phyloP scores from a whole-genome alignment of 2,113 vertebrate species.

The Hiodon alosoides region DNA sequence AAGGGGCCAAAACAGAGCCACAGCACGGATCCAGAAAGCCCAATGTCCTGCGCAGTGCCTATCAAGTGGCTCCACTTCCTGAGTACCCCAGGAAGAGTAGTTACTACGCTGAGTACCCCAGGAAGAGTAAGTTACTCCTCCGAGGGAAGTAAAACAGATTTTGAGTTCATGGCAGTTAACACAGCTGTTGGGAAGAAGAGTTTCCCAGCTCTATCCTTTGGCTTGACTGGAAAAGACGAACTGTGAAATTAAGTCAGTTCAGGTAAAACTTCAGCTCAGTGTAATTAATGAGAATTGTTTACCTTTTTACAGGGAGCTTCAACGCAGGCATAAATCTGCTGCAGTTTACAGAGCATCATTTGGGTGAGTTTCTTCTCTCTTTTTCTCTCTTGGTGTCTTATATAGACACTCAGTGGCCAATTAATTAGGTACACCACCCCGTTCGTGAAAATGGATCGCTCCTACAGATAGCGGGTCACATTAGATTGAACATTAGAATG shows the following conservation, averaged over 20 bases:
- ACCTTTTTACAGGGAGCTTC: slow-evolving; percentile 44
- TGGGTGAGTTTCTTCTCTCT: slow-evolving; percentile 45
- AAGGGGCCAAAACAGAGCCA: slow-evolving; percentile 9
- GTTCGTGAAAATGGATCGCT: no score
- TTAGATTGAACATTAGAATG: no score
- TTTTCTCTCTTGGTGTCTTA: neutral
- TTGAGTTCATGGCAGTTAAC: neutral
- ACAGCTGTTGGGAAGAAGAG: neutral
- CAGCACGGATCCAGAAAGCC: slow-evolving; percentile 21
- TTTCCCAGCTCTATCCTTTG: neutral
- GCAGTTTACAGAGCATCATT: slow-evolving; percentile 56
- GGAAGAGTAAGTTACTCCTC: slow-evolving; percentile 53
- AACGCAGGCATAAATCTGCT: slow-evolving; percentile 50
- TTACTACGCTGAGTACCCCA: slow-evolving; percentile 23
- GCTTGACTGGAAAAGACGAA: neutral
- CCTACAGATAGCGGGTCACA: no score
- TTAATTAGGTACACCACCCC: no score
- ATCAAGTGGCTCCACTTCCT: slow-evolving; percentile 48
- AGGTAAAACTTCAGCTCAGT: neutral
- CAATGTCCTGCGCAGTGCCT: slow-evolving; percentile 34
- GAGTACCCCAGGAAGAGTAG: slow-evolving; percentile 46
- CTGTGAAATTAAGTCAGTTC: neutral
- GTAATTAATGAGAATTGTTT: neutral
- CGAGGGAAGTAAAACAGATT: neutral
- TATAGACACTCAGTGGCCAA: no score